phyloP scores from a whole-genome alignment of 2,888 invertebrate genomes.

The Chrysolina oricalcia region DNA sequence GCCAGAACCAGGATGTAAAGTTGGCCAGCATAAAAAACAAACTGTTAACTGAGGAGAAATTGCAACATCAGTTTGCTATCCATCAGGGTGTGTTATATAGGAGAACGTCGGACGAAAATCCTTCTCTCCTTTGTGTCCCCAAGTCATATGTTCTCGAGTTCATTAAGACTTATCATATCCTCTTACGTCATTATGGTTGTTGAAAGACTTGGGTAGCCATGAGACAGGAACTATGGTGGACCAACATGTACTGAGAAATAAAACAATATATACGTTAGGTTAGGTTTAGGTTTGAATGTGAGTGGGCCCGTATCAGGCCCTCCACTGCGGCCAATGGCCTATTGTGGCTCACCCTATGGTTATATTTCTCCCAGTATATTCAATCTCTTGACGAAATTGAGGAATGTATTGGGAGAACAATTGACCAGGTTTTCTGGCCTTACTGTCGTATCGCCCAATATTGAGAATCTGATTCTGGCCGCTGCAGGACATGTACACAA shows the following conservation, averaged over 20 bases:
- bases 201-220: conserved; percentile 16
- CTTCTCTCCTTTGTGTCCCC: conserved; percentile 29
- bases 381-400: no score
- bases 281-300: no score
- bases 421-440: no score
- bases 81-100: conserved; percentile 25
- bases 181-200: conserved; percentile 39
- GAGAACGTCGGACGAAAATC: not conserved
- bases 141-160: conserved; percentile 25
- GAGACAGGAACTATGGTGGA: conserved; percentile 41
- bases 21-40: not conserved
- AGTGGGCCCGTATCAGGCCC: no score
- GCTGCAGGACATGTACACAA: no score
- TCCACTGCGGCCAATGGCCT: no score
- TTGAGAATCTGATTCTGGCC: no score
- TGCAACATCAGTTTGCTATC: conserved; percentile 3
- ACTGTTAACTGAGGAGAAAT: not conserved
- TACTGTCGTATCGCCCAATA: no score
- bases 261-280: no score
- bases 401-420: no score
- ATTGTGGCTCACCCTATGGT: no score
- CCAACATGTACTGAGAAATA: conserved; percentile 13
- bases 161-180: conserved; percentile 30
- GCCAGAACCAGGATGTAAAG: not conserved
- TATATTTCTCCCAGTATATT: no score